These are phyloP conservation scores for Lycaon pictus DNA, from an alignment of 2,113 vertebrate genomes.

Conservation along the genomic window DNA sequence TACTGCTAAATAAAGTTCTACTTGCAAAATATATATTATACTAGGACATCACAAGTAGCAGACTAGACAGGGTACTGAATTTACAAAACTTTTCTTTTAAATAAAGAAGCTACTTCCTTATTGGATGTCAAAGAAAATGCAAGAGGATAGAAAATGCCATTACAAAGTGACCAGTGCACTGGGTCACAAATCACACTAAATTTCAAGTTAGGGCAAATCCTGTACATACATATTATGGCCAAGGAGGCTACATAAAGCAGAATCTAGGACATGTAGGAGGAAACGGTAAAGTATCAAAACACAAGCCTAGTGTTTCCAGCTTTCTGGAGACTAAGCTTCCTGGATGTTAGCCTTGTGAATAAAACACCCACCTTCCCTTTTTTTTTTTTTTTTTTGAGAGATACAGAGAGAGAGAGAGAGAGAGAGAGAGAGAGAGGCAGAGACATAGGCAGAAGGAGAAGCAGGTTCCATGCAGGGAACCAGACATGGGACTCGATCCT, in stretches of 20 bases:
- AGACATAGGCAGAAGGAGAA: too few relatives aligned
- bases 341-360: not conserved
- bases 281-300: not conserved
- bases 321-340: not conserved
- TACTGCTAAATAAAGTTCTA: not conserved
- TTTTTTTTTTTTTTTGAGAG: too few relatives aligned
- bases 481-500: too few relatives aligned
- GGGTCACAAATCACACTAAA: slow-evolving; percentile 28
- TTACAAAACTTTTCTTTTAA: slow-evolving; percentile 9
- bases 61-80: not conserved
- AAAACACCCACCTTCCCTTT: not conserved
- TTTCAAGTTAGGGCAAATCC: not conserved
- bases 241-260: not conserved
- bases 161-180: not conserved
- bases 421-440: too few relatives aligned
- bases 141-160: not conserved
- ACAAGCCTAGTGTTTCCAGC: not conserved
- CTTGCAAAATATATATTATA: not conserved
- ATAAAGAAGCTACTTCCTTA: not conserved
- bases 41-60: not conserved
- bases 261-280: not conserved
- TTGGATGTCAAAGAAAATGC: not conserved
- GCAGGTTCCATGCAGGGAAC: too few relatives aligned
- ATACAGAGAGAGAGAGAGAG: too few relatives aligned
- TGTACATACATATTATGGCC: not conserved